These are phyloP conservation scores for Heliconius charithonia DNA, from an alignment of 2,888 invertebrate species.

Conservation along the genomic window DNA sequence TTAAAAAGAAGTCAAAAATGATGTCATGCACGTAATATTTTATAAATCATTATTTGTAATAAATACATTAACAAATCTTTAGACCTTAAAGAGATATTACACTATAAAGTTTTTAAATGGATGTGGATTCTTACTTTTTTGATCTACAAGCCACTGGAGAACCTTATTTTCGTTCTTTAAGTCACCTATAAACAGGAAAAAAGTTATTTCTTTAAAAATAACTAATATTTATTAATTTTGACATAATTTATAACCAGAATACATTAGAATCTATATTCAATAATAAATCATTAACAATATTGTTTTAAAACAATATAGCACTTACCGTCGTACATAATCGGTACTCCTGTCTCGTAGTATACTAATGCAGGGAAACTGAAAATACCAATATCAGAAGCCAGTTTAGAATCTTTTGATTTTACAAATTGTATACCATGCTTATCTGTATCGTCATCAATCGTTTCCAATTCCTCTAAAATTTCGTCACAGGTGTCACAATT, in stretches of 20 bases:
- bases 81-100: constrained; percentile 57
- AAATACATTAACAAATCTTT: constrained; percentile 56
- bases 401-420: constrained; percentile 94
- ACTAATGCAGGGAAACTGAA: constrained; percentile 96
- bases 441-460: constrained; percentile 96
- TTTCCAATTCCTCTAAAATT: constrained; percentile 94
- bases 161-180: constrained; percentile 97
- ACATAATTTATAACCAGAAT: not conserved
- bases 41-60: constrained; percentile 60
- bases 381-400: constrained; percentile 95
- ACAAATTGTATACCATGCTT: constrained; percentile 97
- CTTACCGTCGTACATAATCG: constrained; percentile 98
- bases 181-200: constrained; percentile 90
- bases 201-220: constrained; percentile 47
- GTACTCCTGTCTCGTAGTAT: constrained; percentile 96
- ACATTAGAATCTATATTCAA: not conserved
- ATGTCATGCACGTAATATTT: constrained; percentile 81
- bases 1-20: constrained; percentile 71
- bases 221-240: constrained; percentile 2
- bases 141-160: constrained; percentile 97
- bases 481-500: constrained; percentile 93
- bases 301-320: not conserved
- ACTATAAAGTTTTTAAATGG: constrained; percentile 73
- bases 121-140: constrained; percentile 95
- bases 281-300: not conserved